Evolutionary conservation across 2,113 vertebrate species (phyloP).

Genomic region (Coracopsis vasa): DNA sequence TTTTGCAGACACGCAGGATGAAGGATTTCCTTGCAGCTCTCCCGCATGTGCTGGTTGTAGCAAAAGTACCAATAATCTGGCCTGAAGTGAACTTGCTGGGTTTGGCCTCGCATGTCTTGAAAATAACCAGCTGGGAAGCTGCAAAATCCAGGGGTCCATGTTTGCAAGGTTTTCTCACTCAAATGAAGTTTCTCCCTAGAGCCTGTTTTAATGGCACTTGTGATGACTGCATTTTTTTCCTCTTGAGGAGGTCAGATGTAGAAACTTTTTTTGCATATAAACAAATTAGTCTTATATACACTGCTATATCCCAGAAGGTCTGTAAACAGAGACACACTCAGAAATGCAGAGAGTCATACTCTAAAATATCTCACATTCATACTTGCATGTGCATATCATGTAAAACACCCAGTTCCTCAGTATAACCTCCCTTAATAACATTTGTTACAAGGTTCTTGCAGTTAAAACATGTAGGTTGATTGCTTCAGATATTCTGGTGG

Average conservation of each 20-base stretch:
- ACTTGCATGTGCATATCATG: not conserved
- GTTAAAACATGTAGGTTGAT: not conserved
- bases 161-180: not conserved
- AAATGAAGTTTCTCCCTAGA: not conserved
- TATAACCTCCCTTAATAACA: not conserved
- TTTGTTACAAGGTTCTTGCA: not conserved
- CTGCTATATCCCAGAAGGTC: not conserved
- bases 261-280: not conserved
- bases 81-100: not conserved
- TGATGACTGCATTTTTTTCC: not conserved
- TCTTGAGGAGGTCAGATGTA: not conserved
- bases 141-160: not conserved
- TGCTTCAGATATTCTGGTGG: not conserved
- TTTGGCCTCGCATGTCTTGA: not conserved
- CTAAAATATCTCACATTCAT: not conserved
- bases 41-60: not conserved
- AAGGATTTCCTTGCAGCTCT: not conserved
- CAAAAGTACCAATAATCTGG: not conserved
- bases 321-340: not conserved
- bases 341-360: not conserved
- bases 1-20: not conserved
- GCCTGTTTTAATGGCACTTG: not conserved
- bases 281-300: not conserved
- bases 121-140: not conserved
- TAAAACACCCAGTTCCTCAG: not conserved